Evolutionary conservation across 1,140 invertebrate genomes (phyloP).

Genomic region (Aphis craccivora): DNA sequence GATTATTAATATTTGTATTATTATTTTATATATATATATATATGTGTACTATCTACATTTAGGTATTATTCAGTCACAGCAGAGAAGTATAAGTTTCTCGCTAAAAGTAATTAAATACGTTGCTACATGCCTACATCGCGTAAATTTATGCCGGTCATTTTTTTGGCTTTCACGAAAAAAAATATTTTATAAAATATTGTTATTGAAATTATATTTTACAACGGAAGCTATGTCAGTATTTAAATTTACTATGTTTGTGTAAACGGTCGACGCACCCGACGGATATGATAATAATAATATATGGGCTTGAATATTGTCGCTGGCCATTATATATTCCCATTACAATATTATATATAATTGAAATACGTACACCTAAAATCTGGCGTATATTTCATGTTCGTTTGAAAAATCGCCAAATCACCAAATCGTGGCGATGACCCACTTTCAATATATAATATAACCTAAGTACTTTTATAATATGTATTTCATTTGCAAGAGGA

Average conservation of each 20-base stretch:
- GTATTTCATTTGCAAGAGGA: slow-evolving; percentile 17
- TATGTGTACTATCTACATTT: neutral
- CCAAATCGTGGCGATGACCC: neutral
- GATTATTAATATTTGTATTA: neutral
- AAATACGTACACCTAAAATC: neutral
- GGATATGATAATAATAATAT: slow-evolving; percentile 6
- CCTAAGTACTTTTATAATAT: neutral
- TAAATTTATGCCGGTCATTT: too few species aligned
- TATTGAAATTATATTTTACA: neutral
- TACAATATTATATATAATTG: neutral
- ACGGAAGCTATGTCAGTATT: neutral
- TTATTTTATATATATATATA: too few species aligned
- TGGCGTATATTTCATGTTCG: slow-evolving; percentile 8
- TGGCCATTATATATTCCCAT: neutral
- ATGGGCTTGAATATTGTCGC: neutral
- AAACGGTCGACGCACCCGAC: neutral
- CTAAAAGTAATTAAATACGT: neutral
- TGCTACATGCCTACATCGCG: too few species aligned
- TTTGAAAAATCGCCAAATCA: slow-evolving; percentile 8
- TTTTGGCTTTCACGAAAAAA: neutral
- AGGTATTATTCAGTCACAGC: neutral
- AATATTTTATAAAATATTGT: neutral
- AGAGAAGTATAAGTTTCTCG: neutral
- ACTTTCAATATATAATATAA: neutral
- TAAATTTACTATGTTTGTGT: neutral